Base-by-base conservation (phyloP, 2,797 vertebrate species). In the Pyrocephalus nanus region DNA sequence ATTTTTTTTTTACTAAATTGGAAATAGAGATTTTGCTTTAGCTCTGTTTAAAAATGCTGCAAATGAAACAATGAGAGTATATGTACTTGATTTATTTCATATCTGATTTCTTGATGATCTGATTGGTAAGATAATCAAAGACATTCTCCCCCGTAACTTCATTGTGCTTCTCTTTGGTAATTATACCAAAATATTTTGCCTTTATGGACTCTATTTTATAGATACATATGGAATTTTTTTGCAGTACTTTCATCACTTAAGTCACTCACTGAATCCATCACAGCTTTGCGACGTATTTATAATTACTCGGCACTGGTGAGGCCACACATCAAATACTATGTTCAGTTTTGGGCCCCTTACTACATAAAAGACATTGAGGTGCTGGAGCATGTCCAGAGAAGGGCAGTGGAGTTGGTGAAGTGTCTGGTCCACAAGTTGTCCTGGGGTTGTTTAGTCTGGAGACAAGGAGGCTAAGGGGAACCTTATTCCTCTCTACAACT, bases 371-470 rank as follows among this genome's bases (percentile, higher is more conserved):
- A 6, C 16, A 9, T 11, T 6, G 71, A 70, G 11, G 3, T 21
- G 5, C 23, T 78, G 38, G 42, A 53, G 2, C 0, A 0, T 23
- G 16, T 53, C 17, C 43, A 67, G 5, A 66, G 43, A 77, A 81
- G 3, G 7, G 4, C 5, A 74, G 6, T 0, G 0, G 2, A 84
- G 8, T 1, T 50, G 21, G 4, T 18, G 55, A 58, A n/a, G 7
- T 3, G 5, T 16, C 7, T 18, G 6, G 8, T 58, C 13, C 2
- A 8, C 26, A 71, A 32, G 9, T 7, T 25, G 3, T 21, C 1
- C 40, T 34, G 47, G 13, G 7, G 8, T 1, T 34, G 12, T 34
- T 86, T 19, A 30, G 12, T 5, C 32, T 69, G 43, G 8, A 75
- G 38, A 21, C 47, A 17, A 71, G 21, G 23, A 92, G 2, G 27